phyloP scores from a whole-genome alignment of 2,113 vertebrate species.

The Mirounga angustirostris region DNA sequence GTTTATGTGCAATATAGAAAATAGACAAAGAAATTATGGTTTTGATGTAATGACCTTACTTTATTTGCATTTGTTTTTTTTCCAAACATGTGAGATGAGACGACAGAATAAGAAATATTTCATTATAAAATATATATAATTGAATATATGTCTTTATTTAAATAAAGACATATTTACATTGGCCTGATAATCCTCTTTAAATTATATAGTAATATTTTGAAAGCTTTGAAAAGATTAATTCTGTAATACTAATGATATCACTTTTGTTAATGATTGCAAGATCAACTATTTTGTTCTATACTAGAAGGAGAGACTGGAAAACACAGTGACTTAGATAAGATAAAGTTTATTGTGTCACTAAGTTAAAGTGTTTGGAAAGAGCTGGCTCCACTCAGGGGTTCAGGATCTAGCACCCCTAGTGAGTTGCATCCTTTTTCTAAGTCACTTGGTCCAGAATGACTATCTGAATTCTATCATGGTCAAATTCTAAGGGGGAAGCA shows the following conservation, averaged over 20 bases:
- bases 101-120: neutral
- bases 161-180: neutral
- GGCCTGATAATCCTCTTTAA: neutral
- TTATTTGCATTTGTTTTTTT: slow-evolving; percentile 6
- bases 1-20: slow-evolving; percentile 5
- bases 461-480: neutral
- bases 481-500: neutral
- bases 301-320: neutral
- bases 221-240: slow-evolving; percentile 23
- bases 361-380: slow-evolving; percentile 2
- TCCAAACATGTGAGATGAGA: slow-evolving; percentile 12
- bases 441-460: neutral
- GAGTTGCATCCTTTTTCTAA: slow-evolving; percentile 37
- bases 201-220: slow-evolving; percentile 15
- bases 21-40: neutral
- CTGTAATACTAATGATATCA: slow-evolving; percentile 19
- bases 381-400: neutral
- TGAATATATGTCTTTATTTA: slow-evolving; percentile 33
- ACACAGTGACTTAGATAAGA: neutral
- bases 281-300: slow-evolving; percentile 10
- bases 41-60: neutral
- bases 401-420: neutral
- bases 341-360: slow-evolving; percentile 16
- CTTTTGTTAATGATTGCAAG: neutral
- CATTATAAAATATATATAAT: slow-evolving; percentile 21